Base-by-base conservation (phyloP, 2,113 vertebrate genomes). In the Corynorhinus townsendii region DNA sequence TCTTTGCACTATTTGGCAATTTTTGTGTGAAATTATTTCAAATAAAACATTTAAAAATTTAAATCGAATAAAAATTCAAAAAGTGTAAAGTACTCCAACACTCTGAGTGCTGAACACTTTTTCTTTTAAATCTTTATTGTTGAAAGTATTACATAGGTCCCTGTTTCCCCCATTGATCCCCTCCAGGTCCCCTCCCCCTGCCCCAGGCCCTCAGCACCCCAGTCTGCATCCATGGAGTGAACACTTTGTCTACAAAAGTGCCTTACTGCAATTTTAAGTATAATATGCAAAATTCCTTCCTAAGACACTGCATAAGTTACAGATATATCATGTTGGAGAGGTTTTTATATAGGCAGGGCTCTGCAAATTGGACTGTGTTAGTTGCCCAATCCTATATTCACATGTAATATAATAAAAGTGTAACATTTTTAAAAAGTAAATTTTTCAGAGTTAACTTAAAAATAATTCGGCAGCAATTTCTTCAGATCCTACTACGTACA, bases 361-460 rank as follows among this genome's bases (percentile, higher is more conserved):
- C 40, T 68, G 38, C 73, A 4, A 6, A 71, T 24, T 38, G 62
- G 56, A 87, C 28, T 80, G 14, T 28, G 20, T 79, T 64, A 81
- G 66, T 11, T 79, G 49, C 33, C 17, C 43, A 76, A 64, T 81
- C 43, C 26, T 76, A n/a, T 2, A 83, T 49, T 94, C 47, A 95
- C 30, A 72, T 77, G 15, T 52, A 83, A 92, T 86, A 72, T 79
- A 72, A 93, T 62, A 91, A 66, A 92, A 59, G 40, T 0, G 2
- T 71, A 16, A 20, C 33, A 83, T 85, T 81, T 81, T 95, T 68
- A 72, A 66, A 95, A 91, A 93, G 38, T 28, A 8, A 89, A 92
- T 24, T 45, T 71, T 91, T 64, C 45, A 92, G 40, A 92, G 40
- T 75, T 56, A 56, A 56, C 20, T 56, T 56, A 56, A 56, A 86